Base-by-base conservation (phyloP, 2,888 invertebrate species). In the Drosophila monieri region DNA sequence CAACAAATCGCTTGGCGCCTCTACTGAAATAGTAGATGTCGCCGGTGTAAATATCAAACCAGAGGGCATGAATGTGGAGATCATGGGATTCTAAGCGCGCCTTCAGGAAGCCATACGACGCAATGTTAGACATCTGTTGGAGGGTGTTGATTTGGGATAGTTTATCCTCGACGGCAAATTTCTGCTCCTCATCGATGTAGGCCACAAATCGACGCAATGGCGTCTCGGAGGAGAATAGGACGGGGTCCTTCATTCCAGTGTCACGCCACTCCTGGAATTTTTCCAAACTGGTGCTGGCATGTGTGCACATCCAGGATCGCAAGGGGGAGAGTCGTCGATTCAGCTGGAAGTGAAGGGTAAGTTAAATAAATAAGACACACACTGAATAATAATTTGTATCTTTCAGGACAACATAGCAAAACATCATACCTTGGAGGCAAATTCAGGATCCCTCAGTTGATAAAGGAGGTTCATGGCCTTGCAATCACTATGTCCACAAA, bases 21-120 rank as follows among this genome's bases (percentile, higher is more conserved):
- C 98, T 94, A 89, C 97, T 98, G 90, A 99, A 99, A 91, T 97
- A 97, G 91, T 97, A 97, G 86, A 99, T 96, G 91, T 98, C 97
- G 0, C 98, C 99, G 0, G 97, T 97, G 90, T 98, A 98, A 90
- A 99, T 97, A 90, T 99, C 99, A 90, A 99, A 98, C 99, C 99
- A 99, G 39, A 99, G 92, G 0, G 98, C 99, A 88, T 97, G 98
- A 75, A 98, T 95, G 85, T 97, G 96, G 43, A 98, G 93, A 89
- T 97, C 94, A 80, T 97, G 95, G 44, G 94, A 94, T 90, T 96
- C 95, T 14, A 98, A 92, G 1, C 97, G 94, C 71, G 94, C 94
- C 88, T 96, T 96, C 37, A 98, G 92, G 92, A 98, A 97, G 41
- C 97, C 96, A 89, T 98, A 98, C 12, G 97, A 97, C 2, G 97